Base-by-base conservation (phyloP, 2,888 invertebrate genomes). In the Drosophila fulvimacula region DNA sequence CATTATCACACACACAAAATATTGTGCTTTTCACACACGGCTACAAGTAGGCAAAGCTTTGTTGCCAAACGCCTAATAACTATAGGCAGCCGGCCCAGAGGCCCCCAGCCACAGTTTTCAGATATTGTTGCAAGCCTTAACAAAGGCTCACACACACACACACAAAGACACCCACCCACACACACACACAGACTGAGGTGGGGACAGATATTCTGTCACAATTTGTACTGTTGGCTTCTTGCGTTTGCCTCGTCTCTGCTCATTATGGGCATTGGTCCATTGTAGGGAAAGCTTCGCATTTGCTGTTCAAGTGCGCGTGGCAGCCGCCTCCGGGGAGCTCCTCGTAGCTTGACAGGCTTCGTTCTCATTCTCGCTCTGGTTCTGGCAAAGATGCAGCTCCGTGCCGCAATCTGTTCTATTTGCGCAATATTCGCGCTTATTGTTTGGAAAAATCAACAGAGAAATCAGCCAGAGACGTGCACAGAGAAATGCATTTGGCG, bases 381-480 rank as follows among this genome's bases (percentile, higher is more conserved):
- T 48, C 48, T 63, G 36, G 55, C 58, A 81, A 73, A 79, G 71
- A 79, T 69, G 65, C 62, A 59, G 64, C 65, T 62, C 39, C 51
- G 68, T 56, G 36, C 55, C 52, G 49, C 77, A 73, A 68, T 69
- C 68, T 52, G 71, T 76, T 73, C 79, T 89, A 85, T 89, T 85
- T 85, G 87, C 88, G 85, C 82, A 79, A 76, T 79, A 76, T 76
- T 73, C 83, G 83, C 81, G 89, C 89, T 89, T 85, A 85, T 85
- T 85, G 85, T 85, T 89, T 76, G 85, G 85, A 85, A 85, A 88
- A 85, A 89, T 89, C 84, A 85, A 71, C 46, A 67, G 48, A 41
- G 27, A 60, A 39, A 51, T 51, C 51, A 51, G 53, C 51, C 34
- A 41, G 42, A 62, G 55, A 51, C 39, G 57, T 36, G 73, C 56